Evolutionary conservation across 2,888 invertebrate genomes (phyloP).

Genomic region (Bembecia ichneumoniformis): DNA sequence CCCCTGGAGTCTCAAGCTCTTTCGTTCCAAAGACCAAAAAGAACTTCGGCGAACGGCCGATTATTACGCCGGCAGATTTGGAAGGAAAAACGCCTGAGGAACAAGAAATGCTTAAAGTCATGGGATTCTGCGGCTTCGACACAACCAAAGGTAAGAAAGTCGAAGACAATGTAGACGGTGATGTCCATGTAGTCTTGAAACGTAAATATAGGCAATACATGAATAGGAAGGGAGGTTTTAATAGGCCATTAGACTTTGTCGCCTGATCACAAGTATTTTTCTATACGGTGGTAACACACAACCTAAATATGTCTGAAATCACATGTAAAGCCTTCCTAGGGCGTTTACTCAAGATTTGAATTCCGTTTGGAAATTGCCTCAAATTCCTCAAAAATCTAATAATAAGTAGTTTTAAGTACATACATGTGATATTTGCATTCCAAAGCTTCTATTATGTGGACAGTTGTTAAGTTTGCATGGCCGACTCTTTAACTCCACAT

Average conservation of each 20-base stretch:
- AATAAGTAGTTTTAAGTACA: background rate
- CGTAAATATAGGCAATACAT: constrained; percentile 98
- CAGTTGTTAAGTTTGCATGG: too few species aligned
- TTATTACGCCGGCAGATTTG: constrained; percentile 85
- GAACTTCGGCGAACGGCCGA: constrained; percentile 72
- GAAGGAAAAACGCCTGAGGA: constrained; percentile 93
- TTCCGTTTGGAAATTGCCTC: background rate
- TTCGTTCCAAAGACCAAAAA: constrained; percentile 51
- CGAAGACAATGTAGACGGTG: constrained; percentile 93
- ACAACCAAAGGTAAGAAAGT: constrained; percentile 97
- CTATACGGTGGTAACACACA: constrained; percentile 13
- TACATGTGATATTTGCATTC: background rate
- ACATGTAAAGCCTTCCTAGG: background rate
- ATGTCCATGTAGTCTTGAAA: constrained; percentile 95
- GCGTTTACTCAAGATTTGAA: background rate
- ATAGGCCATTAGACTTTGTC: constrained; percentile 96
- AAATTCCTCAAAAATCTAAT: background rate
- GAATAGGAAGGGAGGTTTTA: constrained; percentile 99
- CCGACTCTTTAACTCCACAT: too few species aligned
- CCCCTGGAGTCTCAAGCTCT: constrained; percentile 47
- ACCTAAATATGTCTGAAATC: constrained; percentile 3
- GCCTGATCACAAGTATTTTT: constrained; percentile 66
- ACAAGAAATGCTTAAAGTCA: constrained; percentile 94
- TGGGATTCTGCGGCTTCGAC: constrained; percentile 98
- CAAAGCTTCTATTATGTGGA: background rate